Conservation (phyloP, 2,888 invertebrate species). For the Hirtodrosophila confusa region DNA sequence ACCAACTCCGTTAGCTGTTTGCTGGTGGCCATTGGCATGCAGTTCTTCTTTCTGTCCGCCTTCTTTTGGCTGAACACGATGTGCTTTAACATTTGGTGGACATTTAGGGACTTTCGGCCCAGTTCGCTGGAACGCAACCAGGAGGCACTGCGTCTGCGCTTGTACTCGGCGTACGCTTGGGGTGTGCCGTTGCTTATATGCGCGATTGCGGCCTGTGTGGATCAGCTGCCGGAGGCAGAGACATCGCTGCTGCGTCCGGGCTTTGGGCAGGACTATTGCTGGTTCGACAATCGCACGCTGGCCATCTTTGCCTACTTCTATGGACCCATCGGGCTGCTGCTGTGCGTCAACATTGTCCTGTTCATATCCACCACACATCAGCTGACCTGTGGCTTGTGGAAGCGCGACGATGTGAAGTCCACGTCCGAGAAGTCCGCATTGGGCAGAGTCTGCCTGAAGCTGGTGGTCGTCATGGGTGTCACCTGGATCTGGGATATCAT, state of each 20-base stretch:
- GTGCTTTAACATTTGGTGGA: constrained; percentile 98
- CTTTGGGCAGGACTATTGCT: constrained; percentile 90
- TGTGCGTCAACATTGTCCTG: constrained; percentile 91
- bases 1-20: constrained; percentile 87
- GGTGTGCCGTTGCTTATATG: constrained; percentile 92
- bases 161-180: constrained; percentile 94
- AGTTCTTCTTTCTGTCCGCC: constrained; percentile 94
- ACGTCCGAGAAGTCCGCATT: constrained; percentile 92
- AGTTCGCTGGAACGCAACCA: constrained; percentile 93
- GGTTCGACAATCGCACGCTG: constrained; percentile 91
- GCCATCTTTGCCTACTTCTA: constrained; percentile 94
- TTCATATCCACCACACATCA: constrained; percentile 93
- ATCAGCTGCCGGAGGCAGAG: constrained; percentile 87
- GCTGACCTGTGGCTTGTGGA: constrained; percentile 94
- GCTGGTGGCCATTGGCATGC: constrained; percentile 90
- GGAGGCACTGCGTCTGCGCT: constrained; percentile 90
- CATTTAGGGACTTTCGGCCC: constrained; percentile 92
- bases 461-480: constrained; percentile 92
- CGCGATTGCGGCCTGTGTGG: constrained; percentile 89
- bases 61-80: constrained; percentile 97
- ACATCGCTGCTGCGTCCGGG: constrained; percentile 89
- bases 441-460: constrained; percentile 93
- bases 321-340: constrained; percentile 91
- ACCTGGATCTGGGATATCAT: constrained; percentile 93
- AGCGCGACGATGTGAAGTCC: constrained; percentile 94